Evolutionary conservation across 2,113 vertebrate species (phyloP), one percentile per base, ranked within the genome.

Genomic region (Meleagris gallopavo): DNA sequence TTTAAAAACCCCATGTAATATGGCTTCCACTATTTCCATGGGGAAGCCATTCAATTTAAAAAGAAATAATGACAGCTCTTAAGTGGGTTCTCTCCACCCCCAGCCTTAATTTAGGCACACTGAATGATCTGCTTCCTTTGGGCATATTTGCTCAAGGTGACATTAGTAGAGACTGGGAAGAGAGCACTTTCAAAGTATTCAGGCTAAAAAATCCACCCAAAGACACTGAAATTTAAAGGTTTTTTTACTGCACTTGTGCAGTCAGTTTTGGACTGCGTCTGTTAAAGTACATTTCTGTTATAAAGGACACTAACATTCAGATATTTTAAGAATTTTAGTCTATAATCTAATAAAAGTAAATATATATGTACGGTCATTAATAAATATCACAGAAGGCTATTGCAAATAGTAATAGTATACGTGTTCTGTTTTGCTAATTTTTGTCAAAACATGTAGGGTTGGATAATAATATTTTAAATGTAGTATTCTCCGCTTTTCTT

Each of bases 61-160:
- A 77, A 91, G 91, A 95, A 91, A 93, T 95, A 95, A 95, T 93
- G 94, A 95, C 89, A 91, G 88, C 46, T 95, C 95, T 95, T 95
- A 93, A 94, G 93, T 90, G 83, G 43, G 29, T 78, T 81, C 17
- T 34, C 52, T 76, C 86, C 5, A 0, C 84, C 90, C 65, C 71
- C 84, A 77, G 7, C 61, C 77, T 93, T 96, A 96, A 97, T 97
- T 96, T 95, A 95, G 73, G 83, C 61, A 83, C 66, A 82, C 76
- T 75, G 93, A 95, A 91, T 74, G 89, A 89, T 95, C 69, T 88
- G 65, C 61, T 88, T 97, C 96, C 96, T 97, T 91, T 96, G 95
- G 95, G 96, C 83, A 81, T 95, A 90, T 95, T 88, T 88, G 92
- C 40, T 96, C 76, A 97, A 96, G 95, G 96, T 96, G 95, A 96